Evolutionary conservation across 2,888 invertebrate species (phyloP).

Genomic region (Oligia fasciuncula): DNA sequence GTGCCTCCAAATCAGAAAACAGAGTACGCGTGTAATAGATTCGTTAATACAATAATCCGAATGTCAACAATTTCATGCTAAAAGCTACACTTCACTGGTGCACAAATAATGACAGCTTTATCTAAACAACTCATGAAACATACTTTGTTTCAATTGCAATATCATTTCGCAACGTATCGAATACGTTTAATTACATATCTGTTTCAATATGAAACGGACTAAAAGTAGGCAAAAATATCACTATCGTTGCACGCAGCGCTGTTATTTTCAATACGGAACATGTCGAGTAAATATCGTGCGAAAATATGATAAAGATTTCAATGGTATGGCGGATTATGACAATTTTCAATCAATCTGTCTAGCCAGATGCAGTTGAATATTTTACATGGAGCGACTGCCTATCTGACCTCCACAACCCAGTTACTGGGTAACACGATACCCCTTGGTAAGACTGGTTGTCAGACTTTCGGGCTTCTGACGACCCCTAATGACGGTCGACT

Average conservation of each 20-base stretch:
- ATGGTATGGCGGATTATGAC: background rate
- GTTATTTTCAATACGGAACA: constrained; percentile 6
- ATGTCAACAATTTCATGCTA: background rate
- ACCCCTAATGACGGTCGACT: background rate
- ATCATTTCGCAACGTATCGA: constrained; percentile 7
- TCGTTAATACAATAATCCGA: background rate
- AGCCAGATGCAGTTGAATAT: background rate
- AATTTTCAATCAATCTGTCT: background rate
- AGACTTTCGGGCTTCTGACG: background rate
- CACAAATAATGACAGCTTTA: constrained; percentile 20
- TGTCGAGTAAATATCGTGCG: background rate
- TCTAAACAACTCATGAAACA: constrained; percentile 17
- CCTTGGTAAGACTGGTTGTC: background rate
- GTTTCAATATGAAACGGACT: constrained; percentile 19
- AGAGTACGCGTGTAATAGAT: too few relatives aligned
- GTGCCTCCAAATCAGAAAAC: too few relatives aligned
- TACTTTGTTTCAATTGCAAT: constrained; percentile 31
- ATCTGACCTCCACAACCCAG: background rate
- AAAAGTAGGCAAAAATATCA: constrained; percentile 10
- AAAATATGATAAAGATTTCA: constrained; percentile 33
- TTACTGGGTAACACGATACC: background rate
- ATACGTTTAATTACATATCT: constrained; percentile 7
- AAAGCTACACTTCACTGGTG: background rate
- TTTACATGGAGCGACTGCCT: background rate
- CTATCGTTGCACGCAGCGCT: constrained; percentile 33